A percentile compares a stretch with the other conserved stretches of the same genome.
Evolutionary conservation across 2,888 invertebrate species (phyloP).

Genomic region (Lissocephala sabroskyi): DNA sequence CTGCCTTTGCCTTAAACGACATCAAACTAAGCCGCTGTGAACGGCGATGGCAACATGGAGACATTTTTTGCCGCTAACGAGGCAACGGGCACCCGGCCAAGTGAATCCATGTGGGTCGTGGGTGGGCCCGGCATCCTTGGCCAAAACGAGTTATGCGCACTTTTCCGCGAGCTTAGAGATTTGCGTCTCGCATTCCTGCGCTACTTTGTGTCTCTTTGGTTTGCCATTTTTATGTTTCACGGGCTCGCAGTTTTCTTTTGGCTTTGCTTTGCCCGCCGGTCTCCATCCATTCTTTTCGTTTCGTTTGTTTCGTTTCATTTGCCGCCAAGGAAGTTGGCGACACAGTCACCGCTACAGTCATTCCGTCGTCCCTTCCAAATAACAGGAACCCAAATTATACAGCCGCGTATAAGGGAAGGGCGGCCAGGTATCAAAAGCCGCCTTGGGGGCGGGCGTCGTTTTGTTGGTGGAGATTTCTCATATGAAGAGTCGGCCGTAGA

Average conservation of each 20-base stretch:
- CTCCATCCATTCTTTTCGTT: neutral
- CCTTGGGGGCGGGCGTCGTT: slow-evolving; percentile 48
- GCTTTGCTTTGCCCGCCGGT: slow-evolving; percentile 16
- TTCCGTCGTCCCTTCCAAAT: neutral
- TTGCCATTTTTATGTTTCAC: too few relatives aligned
- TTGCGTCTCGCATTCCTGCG: slow-evolving; percentile 45
- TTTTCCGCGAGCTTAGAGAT: slow-evolving; percentile 47
- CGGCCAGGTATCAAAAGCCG: slow-evolving; percentile 41
- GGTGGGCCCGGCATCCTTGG: slow-evolving; percentile 2
- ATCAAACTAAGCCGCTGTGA: slow-evolving; percentile 30
- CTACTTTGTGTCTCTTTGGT: slow-evolving; percentile 5
- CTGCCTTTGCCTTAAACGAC: slow-evolving; percentile 41
- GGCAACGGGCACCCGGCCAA: too few relatives aligned
- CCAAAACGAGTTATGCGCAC: slow-evolving; percentile 50
- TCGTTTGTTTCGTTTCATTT: slow-evolving; percentile 29
- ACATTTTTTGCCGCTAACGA: neutral
- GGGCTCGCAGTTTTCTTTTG: neutral
- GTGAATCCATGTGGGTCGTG: too few relatives aligned
- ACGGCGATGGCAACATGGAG: neutral
- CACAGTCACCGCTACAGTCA: too few relatives aligned
- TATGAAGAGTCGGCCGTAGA: too few relatives aligned
- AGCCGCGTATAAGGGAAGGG: too few relatives aligned
- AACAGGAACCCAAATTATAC: neutral
- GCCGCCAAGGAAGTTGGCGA: slow-evolving; percentile 16
- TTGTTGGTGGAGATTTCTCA: slow-evolving; percentile 34